Evolutionary conservation across 1,140 invertebrate species (phyloP).

Genomic region (Musca domestica): DNA sequence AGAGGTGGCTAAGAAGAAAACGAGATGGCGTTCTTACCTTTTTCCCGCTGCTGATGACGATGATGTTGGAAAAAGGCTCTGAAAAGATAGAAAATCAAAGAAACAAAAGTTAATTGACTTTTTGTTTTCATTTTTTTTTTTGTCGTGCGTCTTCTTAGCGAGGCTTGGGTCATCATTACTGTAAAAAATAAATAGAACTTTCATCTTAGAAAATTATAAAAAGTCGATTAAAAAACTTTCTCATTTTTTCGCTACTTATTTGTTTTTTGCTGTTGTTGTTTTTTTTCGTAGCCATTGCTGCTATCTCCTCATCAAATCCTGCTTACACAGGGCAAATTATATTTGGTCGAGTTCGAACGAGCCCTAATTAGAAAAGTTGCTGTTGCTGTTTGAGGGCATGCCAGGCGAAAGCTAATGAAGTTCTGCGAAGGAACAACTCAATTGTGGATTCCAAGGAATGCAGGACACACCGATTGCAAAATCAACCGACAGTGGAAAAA

Average conservation of each 20-base stretch:
- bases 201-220: constrained; percentile 8
- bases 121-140: not conserved
- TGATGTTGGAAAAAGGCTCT: not conserved
- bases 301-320: not conserved
- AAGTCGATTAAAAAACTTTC: constrained; percentile 14
- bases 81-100: not conserved
- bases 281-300: too few species aligned
- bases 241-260: not conserved
- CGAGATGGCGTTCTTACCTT: not conserved
- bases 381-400: constrained; percentile 4
- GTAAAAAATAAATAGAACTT: not conserved
- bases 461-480: not conserved
- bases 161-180: not conserved
- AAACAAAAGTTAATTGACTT: constrained; percentile 15
- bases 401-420: constrained; percentile 4
- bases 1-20: not conserved
- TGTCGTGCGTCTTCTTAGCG: too few species aligned
- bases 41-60: not conserved
- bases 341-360: not conserved
- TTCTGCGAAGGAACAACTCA: constrained; percentile 4
- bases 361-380: constrained; percentile 22
- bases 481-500: not conserved
- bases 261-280: too few species aligned
- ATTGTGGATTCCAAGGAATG: not conserved
- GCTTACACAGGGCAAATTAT: not conserved